Evolutionary conservation across 2,113 vertebrate genomes (phyloP).

Genomic region (Sialia sialis): DNA sequence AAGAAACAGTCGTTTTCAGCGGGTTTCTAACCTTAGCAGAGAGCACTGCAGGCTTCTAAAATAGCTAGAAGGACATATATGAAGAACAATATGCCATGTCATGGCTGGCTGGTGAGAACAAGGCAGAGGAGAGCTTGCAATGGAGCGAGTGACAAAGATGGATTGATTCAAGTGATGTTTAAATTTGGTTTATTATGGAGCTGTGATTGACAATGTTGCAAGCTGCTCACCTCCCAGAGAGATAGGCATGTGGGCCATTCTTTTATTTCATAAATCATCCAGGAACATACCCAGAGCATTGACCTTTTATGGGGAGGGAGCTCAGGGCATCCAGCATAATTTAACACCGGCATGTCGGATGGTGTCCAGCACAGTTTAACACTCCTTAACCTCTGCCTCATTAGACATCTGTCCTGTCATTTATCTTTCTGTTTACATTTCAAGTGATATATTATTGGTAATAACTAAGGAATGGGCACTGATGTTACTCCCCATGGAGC

Average conservation of each 20-base stretch:
- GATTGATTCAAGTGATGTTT: slow-evolving; percentile 45
- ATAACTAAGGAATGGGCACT: slow-evolving; percentile 50
- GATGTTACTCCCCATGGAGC: background rate
- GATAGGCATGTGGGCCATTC: slow-evolving; percentile 42
- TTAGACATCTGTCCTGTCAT: slow-evolving; percentile 67
- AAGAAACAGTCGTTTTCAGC: background rate
- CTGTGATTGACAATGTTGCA: slow-evolving; percentile 39
- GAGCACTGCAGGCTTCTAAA: background rate
- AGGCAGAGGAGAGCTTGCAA: background rate
- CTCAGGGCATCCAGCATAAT: slow-evolving; percentile 66
- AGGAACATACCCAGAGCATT: slow-evolving; percentile 41
- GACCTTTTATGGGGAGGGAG: slow-evolving; percentile 42
- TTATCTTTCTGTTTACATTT: slow-evolving; percentile 67
- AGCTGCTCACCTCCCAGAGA: slow-evolving; percentile 59
- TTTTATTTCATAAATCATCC: slow-evolving; percentile 66
- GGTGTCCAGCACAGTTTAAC: slow-evolving; percentile 69
- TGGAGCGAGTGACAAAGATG: background rate
- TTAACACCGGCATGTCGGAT: slow-evolving; percentile 65
- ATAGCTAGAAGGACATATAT: background rate
- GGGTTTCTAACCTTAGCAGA: background rate
- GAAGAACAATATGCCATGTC: slow-evolving; percentile 16
- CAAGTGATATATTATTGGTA: slow-evolving; percentile 53
- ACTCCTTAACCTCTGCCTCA: slow-evolving; percentile 70
- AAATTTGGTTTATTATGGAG: slow-evolving; percentile 40
- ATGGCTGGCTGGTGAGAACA: slow-evolving; percentile 37